Evolutionary conservation across 2,113 vertebrate species (phyloP).

Genomic region (Pangasianodon hypophthalmus): DNA sequence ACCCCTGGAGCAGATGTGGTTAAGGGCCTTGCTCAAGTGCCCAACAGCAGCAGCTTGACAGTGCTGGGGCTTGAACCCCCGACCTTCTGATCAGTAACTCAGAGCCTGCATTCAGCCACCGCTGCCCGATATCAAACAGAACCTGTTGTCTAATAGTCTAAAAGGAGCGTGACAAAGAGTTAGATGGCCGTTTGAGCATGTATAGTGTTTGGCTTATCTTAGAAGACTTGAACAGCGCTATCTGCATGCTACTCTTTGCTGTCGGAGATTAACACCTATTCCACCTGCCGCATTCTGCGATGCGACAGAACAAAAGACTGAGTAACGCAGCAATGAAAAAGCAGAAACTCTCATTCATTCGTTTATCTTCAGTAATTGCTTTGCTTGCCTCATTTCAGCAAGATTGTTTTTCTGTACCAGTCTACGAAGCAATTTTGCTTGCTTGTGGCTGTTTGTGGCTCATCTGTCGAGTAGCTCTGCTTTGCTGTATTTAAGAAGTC

Average conservation of each 20-base stretch:
- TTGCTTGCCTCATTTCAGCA: background rate
- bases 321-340: background rate
- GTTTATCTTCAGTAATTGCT: background rate
- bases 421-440: background rate
- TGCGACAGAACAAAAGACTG: background rate
- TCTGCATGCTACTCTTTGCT: background rate
- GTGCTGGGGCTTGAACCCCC: too few relatives aligned
- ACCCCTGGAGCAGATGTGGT: too few relatives aligned
- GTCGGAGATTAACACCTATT: background rate
- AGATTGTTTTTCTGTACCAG: background rate
- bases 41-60: too few relatives aligned
- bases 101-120: too few relatives aligned
- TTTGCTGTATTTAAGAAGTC: background rate
- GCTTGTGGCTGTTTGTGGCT: background rate
- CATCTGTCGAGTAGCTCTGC: background rate
- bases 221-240: background rate
- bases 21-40: too few relatives aligned
- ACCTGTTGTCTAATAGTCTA: background rate
- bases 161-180: background rate
- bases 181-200: background rate
- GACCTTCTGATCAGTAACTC: too few relatives aligned
- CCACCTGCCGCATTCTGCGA: background rate
- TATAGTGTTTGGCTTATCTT: background rate
- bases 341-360: background rate
- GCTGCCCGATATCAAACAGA: background rate